Conservation (phyloP, 2,797 vertebrate species). For the Diglossa cyanea region DNA sequence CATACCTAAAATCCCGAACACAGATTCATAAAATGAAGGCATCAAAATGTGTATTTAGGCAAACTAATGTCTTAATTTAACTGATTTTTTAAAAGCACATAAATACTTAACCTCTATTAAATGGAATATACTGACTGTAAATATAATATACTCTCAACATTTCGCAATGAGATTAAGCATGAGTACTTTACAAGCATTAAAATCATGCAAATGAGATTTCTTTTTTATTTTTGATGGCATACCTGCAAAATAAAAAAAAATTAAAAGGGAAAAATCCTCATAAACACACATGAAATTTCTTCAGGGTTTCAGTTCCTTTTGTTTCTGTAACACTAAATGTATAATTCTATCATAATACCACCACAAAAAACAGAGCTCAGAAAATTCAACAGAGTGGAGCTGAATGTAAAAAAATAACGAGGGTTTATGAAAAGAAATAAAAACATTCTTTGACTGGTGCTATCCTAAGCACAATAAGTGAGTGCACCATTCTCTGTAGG, state of each 20-base stretch:
- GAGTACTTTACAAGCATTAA: not conserved
- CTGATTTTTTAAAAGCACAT: not conserved
- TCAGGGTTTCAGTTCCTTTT: slow-evolving; percentile 4
- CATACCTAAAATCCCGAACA: not conserved
- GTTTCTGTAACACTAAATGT: not conserved
- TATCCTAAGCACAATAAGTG: not conserved
- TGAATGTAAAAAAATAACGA: slow-evolving; percentile 19
- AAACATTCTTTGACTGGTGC: not conserved
- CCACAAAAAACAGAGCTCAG: not conserved
- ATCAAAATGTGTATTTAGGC: not conserved
- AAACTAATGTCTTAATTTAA: not conserved
- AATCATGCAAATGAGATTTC: not conserved
- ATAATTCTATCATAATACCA: not conserved
- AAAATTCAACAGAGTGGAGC: not conserved
- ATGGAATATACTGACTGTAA: not conserved
- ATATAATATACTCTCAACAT: not conserved
- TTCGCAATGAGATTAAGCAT: not conserved
- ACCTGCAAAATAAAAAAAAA: not conserved
- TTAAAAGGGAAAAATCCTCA: not conserved
- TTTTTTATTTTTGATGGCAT: not conserved
- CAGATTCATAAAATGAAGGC: not conserved
- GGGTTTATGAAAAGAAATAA: slow-evolving; percentile 15
- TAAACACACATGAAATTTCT: not conserved
- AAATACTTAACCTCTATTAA: not conserved
- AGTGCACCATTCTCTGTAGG: not conserved